Evolutionary conservation across 1,140 invertebrate genomes (phyloP).

Genomic region (Brachionus calyciflorus): DNA sequence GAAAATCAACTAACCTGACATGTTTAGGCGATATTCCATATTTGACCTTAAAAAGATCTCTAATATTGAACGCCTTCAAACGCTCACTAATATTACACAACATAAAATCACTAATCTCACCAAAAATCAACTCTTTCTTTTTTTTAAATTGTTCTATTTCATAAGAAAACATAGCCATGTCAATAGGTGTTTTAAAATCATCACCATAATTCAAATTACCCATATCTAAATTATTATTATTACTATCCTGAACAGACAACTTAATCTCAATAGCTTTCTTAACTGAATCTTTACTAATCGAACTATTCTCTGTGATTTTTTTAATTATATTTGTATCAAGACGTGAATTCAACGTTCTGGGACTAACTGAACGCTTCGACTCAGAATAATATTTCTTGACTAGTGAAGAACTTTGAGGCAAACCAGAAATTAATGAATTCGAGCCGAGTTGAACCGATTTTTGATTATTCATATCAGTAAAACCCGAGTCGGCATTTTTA

Average conservation of each 20-base stretch:
- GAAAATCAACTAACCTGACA: background rate
- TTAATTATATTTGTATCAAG: background rate
- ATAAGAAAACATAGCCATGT: slow-evolving; percentile 1
- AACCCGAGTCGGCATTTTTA: slow-evolving; percentile 22
- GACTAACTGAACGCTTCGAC: slow-evolving; percentile 1
- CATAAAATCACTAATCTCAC: slow-evolving; percentile 11
- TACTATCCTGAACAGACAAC: background rate
- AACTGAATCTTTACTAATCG: background rate
- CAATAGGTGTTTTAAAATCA: background rate
- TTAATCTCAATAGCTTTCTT: slow-evolving; percentile 26
- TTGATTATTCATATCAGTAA: background rate
- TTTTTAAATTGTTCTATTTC: slow-evolving; percentile 7
- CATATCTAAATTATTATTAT: background rate
- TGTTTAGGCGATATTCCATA: background rate
- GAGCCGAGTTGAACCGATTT: background rate
- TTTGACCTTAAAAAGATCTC: slow-evolving; percentile 3
- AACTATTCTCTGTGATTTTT: slow-evolving; percentile 22
- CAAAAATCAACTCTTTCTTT: background rate
- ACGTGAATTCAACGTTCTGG: slow-evolving; percentile 10
- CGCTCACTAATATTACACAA: background rate
- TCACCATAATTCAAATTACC: slow-evolving; percentile 25
- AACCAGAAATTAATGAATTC: background rate
- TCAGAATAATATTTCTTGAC: background rate
- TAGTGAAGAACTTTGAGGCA: background rate
- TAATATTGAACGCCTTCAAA: background rate